These are phyloP conservation scores for Puntigrus tetrazona DNA, from an alignment of 2,113 vertebrate species.

Conservation along the genomic window DNA sequence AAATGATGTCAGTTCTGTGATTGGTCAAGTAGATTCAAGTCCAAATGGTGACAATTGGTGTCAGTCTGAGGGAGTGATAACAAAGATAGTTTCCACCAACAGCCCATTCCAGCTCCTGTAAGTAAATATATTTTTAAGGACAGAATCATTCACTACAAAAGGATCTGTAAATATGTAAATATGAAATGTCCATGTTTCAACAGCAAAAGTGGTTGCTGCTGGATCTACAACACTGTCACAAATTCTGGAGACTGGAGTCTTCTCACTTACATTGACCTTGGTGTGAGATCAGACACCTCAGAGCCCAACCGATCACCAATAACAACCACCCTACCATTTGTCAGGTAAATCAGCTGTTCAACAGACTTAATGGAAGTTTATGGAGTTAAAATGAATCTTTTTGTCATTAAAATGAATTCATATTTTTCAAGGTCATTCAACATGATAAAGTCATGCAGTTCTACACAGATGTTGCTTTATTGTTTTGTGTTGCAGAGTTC, in stretches of 20 bases:
- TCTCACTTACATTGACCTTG: conserved; percentile 68
- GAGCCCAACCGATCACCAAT: conserved; percentile 69
- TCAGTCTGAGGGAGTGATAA: conserved; percentile 62
- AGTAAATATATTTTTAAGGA: conserved; percentile 19
- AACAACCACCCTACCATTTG: conserved; percentile 61
- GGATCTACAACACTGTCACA: conserved; percentile 14
- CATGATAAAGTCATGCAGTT: neutral
- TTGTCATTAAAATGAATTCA: no score
- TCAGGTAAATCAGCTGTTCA: conserved; percentile 62
- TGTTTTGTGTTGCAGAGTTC: conserved; percentile 58
- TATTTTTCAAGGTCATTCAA: no score
- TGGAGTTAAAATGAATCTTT: no score
- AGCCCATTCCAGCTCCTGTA: conserved; percentile 65
- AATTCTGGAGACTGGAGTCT: conserved; percentile 31
- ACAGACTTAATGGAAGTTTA: neutral
- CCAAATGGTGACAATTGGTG: conserved; percentile 57
- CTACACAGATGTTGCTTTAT: no score
- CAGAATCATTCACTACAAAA: neutral
- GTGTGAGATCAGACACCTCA: conserved; percentile 70
- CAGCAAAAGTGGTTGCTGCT: conserved; percentile 44
- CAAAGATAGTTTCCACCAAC: conserved; percentile 51
- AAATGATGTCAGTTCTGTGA: rapidly evolving
- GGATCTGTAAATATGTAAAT: neutral
- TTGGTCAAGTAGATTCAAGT: conserved; percentile 38
- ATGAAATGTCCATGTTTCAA: conserved; percentile 18